Evolutionary conservation across 2,888 invertebrate genomes (phyloP).

Genomic region (Nasonovia ribisnigri): DNA sequence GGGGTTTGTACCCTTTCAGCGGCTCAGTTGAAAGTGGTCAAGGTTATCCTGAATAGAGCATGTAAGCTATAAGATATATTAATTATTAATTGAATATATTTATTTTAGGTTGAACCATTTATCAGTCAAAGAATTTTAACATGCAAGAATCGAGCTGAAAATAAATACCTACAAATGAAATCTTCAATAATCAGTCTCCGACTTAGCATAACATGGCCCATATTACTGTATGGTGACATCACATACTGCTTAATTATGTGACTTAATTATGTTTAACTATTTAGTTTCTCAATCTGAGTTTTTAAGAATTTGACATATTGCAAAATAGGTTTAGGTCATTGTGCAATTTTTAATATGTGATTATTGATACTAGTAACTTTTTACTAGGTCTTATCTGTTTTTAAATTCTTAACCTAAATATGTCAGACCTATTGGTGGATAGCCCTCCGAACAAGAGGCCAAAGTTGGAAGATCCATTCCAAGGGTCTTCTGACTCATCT

Average conservation of each 20-base stretch:
- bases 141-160: slow-evolving; percentile 44
- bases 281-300: slow-evolving; percentile 46
- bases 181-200: slow-evolving; percentile 37
- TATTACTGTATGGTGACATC: slow-evolving; percentile 38
- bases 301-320: slow-evolving; percentile 27
- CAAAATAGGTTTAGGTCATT: slow-evolving; percentile 41
- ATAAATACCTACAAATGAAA: slow-evolving; percentile 41
- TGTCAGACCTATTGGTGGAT: slow-evolving; percentile 95
- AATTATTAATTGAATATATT: slow-evolving; percentile 26
- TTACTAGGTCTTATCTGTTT: slow-evolving; percentile 50
- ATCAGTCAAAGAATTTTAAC: slow-evolving; percentile 40
- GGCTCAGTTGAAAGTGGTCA: too few species aligned
- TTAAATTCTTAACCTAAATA: slow-evolving; percentile 71
- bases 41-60: too few species aligned
- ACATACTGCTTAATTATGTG: slow-evolving; percentile 63
- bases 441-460: slow-evolving; percentile 97
- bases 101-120: slow-evolving; percentile 59
- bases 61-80: neutral
- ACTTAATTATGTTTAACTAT: slow-evolving; percentile 27
- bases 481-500: slow-evolving; percentile 84
- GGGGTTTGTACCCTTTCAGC: too few species aligned
- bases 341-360: slow-evolving; percentile 64
- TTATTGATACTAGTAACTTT: slow-evolving; percentile 60
- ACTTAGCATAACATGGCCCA: slow-evolving; percentile 29
- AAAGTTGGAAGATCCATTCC: slow-evolving; percentile 87